Percentiles rank a stretch among this genome's conserved stretches.
These are phyloP conservation scores for Drosophila mulleri DNA, from an alignment of 2,888 invertebrate species.

Conservation along the genomic window DNA sequence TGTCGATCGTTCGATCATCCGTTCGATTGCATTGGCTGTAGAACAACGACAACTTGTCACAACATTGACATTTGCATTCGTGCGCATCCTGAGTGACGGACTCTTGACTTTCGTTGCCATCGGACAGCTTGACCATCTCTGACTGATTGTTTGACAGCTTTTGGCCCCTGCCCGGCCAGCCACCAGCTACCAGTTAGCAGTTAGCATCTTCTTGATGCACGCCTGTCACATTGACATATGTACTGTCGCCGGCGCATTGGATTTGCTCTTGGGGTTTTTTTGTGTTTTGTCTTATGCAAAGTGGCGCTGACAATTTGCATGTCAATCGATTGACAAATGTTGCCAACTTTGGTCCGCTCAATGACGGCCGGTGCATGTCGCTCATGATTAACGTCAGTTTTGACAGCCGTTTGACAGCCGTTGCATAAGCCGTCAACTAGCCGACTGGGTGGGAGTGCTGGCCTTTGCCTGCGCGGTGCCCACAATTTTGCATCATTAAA, in stretches of 20 bases:
- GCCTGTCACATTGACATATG: conserved; percentile 77
- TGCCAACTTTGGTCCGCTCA: conserved; percentile 77
- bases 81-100: conserved; percentile 76
- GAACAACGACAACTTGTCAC: conserved; percentile 73
- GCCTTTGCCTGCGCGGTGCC: conserved; percentile 6
- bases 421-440: conserved; percentile 66
- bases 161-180: conserved; percentile 6
- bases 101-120: conserved; percentile 27
- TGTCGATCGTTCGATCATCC: conserved; percentile 32
- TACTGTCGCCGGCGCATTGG: conserved; percentile 58
- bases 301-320: conserved; percentile 79
- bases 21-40: conserved; percentile 30
- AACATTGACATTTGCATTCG: conserved; percentile 79
- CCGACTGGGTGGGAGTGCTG: conserved; percentile 59
- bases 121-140: conserved; percentile 55
- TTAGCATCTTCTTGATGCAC: conserved; percentile 59
- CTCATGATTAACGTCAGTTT: conserved; percentile 72
- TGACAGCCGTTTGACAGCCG: conserved; percentile 75
- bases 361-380: conserved; percentile 70
- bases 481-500: conserved; percentile 72
- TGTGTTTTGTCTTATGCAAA: conserved; percentile 52
- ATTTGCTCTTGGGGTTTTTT: conserved; percentile 3
- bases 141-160: conserved; percentile 77
- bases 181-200: neutral
- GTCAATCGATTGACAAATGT: conserved; percentile 79